phyloP scores from a whole-genome alignment of 2,113 vertebrate genomes.

The Noctilio leporinus region DNA sequence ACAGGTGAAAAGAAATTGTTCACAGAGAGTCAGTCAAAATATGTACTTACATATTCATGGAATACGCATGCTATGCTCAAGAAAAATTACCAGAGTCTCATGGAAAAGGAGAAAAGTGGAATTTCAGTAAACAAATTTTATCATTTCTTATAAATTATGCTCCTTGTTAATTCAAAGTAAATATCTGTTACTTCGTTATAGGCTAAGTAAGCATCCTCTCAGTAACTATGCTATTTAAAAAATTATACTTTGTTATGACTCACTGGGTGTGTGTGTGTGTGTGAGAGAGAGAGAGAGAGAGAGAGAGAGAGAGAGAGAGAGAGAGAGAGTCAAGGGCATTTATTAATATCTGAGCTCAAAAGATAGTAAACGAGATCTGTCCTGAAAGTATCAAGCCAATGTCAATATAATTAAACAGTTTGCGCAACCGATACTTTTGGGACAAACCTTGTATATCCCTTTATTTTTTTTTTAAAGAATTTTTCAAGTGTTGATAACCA shows the following conservation, averaged over 20 bases:
- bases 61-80: background rate
- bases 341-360: background rate
- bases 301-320: too few relatives aligned
- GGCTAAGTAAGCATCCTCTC: background rate
- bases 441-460: background rate
- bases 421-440: too few relatives aligned
- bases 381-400: too few relatives aligned
- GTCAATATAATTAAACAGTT: too few relatives aligned
- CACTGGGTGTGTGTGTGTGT: background rate
- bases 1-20: constrained; percentile 51
- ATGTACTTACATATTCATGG: background rate
- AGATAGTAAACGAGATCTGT: too few relatives aligned
- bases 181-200: background rate
- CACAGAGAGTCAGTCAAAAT: background rate
- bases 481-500: background rate
- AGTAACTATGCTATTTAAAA: background rate
- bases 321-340: background rate
- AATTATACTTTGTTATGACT: background rate
- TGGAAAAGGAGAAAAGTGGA: background rate
- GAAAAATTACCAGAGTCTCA: background rate
- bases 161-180: background rate
- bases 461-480: background rate
- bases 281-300: too few relatives aligned
- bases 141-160: background rate
- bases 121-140: background rate